Conservation (phyloP, 2,113 vertebrate species). For the Chitala chitala region DNA sequence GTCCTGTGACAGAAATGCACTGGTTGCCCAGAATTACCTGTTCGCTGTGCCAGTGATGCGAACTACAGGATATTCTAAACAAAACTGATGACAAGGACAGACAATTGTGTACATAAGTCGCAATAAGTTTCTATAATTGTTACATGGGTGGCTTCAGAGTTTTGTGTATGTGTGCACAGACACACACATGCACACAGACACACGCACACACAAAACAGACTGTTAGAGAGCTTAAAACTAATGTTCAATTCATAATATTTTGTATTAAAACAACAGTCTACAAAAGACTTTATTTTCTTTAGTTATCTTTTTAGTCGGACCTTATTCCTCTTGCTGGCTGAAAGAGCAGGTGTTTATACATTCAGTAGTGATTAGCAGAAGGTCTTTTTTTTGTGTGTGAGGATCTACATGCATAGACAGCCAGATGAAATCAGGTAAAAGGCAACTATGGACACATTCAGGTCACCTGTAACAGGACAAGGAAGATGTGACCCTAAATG, state of each 20-base stretch:
- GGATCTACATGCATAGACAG: neutral
- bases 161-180: no score
- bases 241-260: neutral
- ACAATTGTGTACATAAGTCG: constrained; percentile 5
- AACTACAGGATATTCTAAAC: neutral
- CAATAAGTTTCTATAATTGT: no score
- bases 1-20: constrained; percentile 32
- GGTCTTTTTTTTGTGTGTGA: neutral
- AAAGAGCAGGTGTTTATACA: neutral
- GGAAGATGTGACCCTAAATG: neutral
- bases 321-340: neutral
- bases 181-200: no score
- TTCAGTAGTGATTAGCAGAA: neutral
- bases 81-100: neutral
- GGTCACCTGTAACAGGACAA: neutral
- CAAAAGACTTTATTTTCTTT: constrained; percentile 8
- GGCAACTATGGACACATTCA: neutral
- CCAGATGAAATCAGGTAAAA: neutral
- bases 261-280: neutral
- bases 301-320: neutral
- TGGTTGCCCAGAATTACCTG: neutral
- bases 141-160: no score
- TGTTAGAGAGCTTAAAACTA: neutral
- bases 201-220: no score
- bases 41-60: neutral